Base-by-base conservation (phyloP, 2,888 invertebrate species). In the Meiosimyza platycephala region DNA sequence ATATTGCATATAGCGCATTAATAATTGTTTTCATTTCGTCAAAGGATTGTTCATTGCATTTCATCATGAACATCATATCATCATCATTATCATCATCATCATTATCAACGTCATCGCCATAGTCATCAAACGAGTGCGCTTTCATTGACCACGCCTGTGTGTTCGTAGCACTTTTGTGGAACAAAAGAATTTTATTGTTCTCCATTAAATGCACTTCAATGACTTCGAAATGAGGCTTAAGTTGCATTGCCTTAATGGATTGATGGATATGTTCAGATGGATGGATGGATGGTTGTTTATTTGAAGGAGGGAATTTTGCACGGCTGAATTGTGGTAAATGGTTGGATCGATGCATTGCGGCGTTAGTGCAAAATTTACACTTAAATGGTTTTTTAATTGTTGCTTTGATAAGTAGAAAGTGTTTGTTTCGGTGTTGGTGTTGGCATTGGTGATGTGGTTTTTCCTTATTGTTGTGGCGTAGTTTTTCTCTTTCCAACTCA, bases 41-140 rank as follows among this genome's bases (percentile, higher is more conserved):
- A 71, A 70, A 72, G 70, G 40, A 52, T 76, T 72, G 65, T 52
- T 64, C 22, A 62, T 71, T 68, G 60, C 62, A 52, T 65, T 71
- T 75, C 73, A 76, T 75, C 70, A 73, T 75, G 72, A 76, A 72
- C 74, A 73, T 72, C 72, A 74, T 72, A 69, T 52, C 73, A 3
- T 6, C 33, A 51, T 12, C 60, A 40, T 3, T 4, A 40, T 2
- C 7, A 40, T 3, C 7, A 7, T 40, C 40, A 40, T 40, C 40
- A 40, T 22, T 2, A 22, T 22, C 22, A 22, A 22, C 22, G 4
- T 28, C 40, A 40, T 40, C 40, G 40, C 6, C 40, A 9, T 40
- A 40, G 40, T 40, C 40, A 40, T 40, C 40, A 40, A 40, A 40
- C 40, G 40, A 40, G 40, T 40, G 40, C 40, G 40, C 40, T 40